A percentile compares a stretch with the other conserved stretches of the same genome.
Evolutionary conservation across 1,140 invertebrate species (phyloP).

Genomic region (Pseudomyrmex gracilis): DNA sequence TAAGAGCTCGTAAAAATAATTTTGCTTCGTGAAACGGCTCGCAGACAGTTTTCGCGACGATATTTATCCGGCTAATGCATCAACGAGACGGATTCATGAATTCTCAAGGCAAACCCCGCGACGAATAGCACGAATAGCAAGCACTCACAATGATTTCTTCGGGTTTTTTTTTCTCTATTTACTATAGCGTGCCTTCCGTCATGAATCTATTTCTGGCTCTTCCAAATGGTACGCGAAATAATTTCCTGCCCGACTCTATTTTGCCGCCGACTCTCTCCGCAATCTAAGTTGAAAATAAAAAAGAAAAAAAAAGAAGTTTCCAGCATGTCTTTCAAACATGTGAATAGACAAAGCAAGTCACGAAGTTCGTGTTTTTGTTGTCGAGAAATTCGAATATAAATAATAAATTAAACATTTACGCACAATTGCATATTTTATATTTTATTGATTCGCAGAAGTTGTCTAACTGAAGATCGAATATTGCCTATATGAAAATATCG

Average conservation of each 20-base stretch:
- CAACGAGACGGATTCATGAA: not conserved
- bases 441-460: not conserved
- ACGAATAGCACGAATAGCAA: conserved; percentile 7
- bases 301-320: not conserved
- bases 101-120: conserved; percentile 2
- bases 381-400: not conserved
- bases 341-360: not conserved
- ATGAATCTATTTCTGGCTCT: conserved; percentile 28
- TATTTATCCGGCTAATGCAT: conserved; percentile 4
- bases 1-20: conserved; percentile 25
- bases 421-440: not conserved
- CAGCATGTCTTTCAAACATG: conserved; percentile 3
- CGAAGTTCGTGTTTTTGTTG: not conserved
- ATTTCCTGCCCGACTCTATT: not conserved
- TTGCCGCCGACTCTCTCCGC: not conserved
- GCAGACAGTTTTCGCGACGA: not conserved
- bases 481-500: no score
- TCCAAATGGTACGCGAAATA: conserved; percentile 32
- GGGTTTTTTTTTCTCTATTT: not conserved
- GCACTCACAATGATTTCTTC: conserved; percentile 11
- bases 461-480: not conserved
- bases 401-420: no score
- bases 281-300: not conserved
- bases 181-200: conserved; percentile 7
- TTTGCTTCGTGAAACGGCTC: not conserved